These are phyloP conservation scores for Agonum fuliginosum DNA, from an alignment of 2,888 invertebrate genomes.

Conservation along the genomic window DNA sequence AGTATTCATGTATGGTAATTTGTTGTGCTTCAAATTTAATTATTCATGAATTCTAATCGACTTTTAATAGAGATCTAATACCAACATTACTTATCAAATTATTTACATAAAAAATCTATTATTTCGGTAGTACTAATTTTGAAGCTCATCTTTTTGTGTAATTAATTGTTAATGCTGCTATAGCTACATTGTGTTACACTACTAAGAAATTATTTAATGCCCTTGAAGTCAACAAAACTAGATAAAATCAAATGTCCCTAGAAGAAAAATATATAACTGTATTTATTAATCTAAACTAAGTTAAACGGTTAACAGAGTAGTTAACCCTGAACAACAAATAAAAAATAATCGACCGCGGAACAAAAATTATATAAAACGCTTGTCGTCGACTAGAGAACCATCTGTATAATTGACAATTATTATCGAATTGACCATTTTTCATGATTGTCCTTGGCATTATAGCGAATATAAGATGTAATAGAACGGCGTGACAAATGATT, in stretches of 20 bases:
- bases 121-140: slow-evolving; percentile 12
- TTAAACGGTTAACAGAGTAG: slow-evolving; percentile 13
- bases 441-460: slow-evolving; percentile 40
- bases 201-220: neutral
- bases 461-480: neutral
- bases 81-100: slow-evolving; percentile 9
- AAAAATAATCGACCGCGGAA: slow-evolving; percentile 14
- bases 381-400: neutral
- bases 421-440: slow-evolving; percentile 25
- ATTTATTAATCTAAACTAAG: slow-evolving; percentile 29
- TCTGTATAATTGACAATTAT: slow-evolving; percentile 41
- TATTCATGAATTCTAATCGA: slow-evolving; percentile 40
- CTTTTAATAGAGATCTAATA: slow-evolving; percentile 30
- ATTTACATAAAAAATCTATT: slow-evolving; percentile 34
- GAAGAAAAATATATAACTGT: slow-evolving; percentile 42
- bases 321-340: slow-evolving; percentile 39
- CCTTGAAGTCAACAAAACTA: slow-evolving; percentile 32
- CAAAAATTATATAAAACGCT: slow-evolving; percentile 22
- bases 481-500: slow-evolving; percentile 21
- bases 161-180: no score
- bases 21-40: slow-evolving; percentile 14
- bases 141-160: neutral
- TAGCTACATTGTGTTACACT: no score
- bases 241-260: slow-evolving; percentile 33
- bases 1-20: slow-evolving; percentile 13